Evolutionary conservation across 2,113 vertebrate genomes (phyloP), one percentile per base, ranked within the genome.

Genomic region (Pseudolaguvia tuberculata): DNA sequence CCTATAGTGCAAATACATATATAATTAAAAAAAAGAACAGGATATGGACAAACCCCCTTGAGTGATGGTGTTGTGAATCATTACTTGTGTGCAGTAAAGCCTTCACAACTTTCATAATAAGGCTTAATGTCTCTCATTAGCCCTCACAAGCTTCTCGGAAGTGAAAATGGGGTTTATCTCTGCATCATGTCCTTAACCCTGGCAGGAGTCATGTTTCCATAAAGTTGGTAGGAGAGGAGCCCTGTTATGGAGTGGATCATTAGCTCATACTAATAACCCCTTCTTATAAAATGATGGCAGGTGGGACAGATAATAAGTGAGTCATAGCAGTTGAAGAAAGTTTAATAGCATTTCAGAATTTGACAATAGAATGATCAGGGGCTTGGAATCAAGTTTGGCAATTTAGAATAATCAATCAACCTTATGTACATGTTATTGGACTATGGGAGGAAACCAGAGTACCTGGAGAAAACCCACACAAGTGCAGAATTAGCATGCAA

Each of bases 131-230:
- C 31, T 70, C 23, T 70, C 51, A 20, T 70, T 70, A 53, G 55
- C 66, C n/a, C 25, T 63, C n/a, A 70, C 56, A 50, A 68, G 63
- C 63, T 42, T 39, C 25, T 59, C 25, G 57, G 57, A 79, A 70
- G 50, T 17, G 25, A 70, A 74, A 70, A 65, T 52, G 21, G 21
- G 35, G 56, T 50, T 67, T 72, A 69, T 61, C 21, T 74, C 63
- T 74, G 55, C 15, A 35, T 70, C 53, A 73, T 73, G 69, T 58
- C 45, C 39, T 66, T 68, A 62, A 70, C 56, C 56, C 48, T 70
- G 67, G 35, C 62, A 35, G 74, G 65, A 67, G 55, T 61, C 66
- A 45, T 29, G 45, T 55, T 66, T 45, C 17, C 63, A 73, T 72
- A 21, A 56, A 51, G 57, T n/a, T 23, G 48, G 18, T 18, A 0